Percentiles rank a stretch among this genome's conserved stretches.
phyloP scores from a whole-genome alignment of 2,113 vertebrate genomes.

The Pituophis catenifer region DNA sequence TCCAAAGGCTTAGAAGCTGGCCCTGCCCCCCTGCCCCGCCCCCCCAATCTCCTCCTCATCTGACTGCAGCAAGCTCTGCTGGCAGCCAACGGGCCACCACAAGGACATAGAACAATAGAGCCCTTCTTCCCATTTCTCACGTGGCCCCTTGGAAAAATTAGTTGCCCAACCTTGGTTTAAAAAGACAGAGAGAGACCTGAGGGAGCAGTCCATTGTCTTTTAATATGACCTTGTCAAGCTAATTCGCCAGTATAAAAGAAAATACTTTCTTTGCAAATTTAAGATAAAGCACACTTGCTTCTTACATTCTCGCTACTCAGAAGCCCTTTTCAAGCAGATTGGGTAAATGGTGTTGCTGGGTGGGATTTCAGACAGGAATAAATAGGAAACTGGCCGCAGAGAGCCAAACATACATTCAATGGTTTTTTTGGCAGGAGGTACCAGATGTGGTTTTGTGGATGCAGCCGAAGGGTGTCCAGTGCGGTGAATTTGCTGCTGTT shows the following conservation, averaged over 20 bases:
- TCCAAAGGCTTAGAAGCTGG: too few species aligned
- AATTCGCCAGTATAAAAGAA: constrained; percentile 53
- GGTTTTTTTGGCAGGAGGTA: background rate
- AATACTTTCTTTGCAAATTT: constrained; percentile 29
- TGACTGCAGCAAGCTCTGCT: too few species aligned
- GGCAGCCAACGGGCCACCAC: too few species aligned
- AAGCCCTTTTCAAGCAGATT: background rate
- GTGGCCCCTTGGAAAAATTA: background rate
- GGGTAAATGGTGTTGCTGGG: constrained; percentile 39
- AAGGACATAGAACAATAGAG: background rate
- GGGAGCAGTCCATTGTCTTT: constrained; percentile 59
- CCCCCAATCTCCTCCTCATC: too few species aligned
- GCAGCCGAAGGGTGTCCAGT: background rate
- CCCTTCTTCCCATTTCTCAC: background rate
- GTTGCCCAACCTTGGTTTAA: background rate
- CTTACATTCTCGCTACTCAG: constrained; percentile 9
- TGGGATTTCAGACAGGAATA: constrained; percentile 61
- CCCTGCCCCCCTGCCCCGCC: too few species aligned
- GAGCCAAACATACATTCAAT: constrained; percentile 55
- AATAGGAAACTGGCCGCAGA: constrained; percentile 56
- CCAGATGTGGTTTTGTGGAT: background rate
- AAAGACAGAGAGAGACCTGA: background rate
- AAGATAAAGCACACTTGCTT: constrained; percentile 22
- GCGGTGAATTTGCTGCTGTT: accelerated
- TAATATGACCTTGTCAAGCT: constrained; percentile 67